Evolutionary conservation across 2,797 vertebrate species (phyloP).

Genomic region (Periophthalmus magnuspinnatus): DNA sequence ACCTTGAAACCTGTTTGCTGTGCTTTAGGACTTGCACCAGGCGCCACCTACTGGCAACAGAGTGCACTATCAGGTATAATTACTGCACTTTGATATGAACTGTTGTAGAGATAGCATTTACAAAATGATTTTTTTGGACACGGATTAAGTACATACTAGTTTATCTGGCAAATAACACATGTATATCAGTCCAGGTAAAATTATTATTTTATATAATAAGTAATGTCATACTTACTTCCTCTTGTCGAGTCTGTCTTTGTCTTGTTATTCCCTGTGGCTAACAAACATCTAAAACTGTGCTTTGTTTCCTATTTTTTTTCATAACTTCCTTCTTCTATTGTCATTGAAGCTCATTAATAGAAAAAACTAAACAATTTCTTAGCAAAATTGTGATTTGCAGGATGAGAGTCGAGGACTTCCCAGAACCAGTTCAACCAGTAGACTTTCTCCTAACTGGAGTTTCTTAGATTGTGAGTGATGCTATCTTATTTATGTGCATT

Average conservation of each 20-base stretch:
- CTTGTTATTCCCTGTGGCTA: slow-evolving; percentile 3
- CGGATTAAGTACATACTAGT: background rate
- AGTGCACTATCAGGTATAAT: slow-evolving; percentile 94
- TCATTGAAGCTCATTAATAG: background rate
- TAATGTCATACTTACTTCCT: no score
- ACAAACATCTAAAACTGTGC: background rate
- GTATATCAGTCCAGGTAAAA: no score
- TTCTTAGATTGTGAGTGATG: slow-evolving; percentile 93
- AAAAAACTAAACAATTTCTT: background rate
- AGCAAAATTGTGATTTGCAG: slow-evolving; percentile 47
- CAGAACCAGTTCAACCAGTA: slow-evolving; percentile 84
- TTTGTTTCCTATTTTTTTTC: slow-evolving; percentile 3
- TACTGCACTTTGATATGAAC: slow-evolving; percentile 4
- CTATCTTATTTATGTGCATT: background rate
- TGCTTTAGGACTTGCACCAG: slow-evolving; percentile 79
- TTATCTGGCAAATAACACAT: background rate
- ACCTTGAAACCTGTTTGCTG: slow-evolving; percentile 61
- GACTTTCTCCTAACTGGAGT: slow-evolving; percentile 94
- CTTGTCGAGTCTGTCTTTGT: background rate
- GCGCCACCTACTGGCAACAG: slow-evolving; percentile 82
- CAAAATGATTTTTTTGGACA: background rate
- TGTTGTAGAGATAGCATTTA: background rate
- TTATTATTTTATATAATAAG: no score
- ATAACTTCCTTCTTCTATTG: slow-evolving; percentile 1
- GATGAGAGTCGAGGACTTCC: slow-evolving; percentile 72